A percentile compares a stretch with the other conserved stretches of the same genome.
Evolutionary conservation across 92 coral and sea anemone species (phyloP).

Genomic region (Anthopleura xanthogrammica): DNA sequence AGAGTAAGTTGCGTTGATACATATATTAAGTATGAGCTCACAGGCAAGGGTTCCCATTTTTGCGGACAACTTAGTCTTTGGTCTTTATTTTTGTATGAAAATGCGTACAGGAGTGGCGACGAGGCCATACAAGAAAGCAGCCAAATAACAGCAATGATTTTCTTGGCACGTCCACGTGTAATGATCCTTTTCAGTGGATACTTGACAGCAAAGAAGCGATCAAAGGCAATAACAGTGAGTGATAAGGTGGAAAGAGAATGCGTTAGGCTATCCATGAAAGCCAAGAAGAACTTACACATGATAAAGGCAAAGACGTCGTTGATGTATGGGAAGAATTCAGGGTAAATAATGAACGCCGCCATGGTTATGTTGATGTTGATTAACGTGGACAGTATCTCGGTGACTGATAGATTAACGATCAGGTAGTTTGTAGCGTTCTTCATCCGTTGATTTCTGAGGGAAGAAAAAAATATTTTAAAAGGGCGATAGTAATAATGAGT

Average conservation of each 20-base stretch:
- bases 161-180: slow-evolving; percentile 42
- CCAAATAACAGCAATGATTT: slow-evolving; percentile 56
- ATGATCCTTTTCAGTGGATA: slow-evolving; percentile 40
- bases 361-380: neutral
- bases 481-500: no score
- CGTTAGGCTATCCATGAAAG: slow-evolving; percentile 29
- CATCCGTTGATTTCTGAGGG: slow-evolving; percentile 37
- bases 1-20: slow-evolving; percentile 35
- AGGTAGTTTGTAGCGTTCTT: slow-evolving; percentile 48
- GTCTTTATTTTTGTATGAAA: neutral
- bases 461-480: neutral
- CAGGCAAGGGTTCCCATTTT: slow-evolving; percentile 43
- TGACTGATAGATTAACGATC: slow-evolving; percentile 37
- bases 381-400: slow-evolving; percentile 21
- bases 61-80: slow-evolving; percentile 26
- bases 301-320: slow-evolving; percentile 28
- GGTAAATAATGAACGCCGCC: neutral
- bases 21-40: slow-evolving; percentile 26
- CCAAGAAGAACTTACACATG: slow-evolving; percentile 18
- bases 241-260: slow-evolving; percentile 58
- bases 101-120: slow-evolving; percentile 54
- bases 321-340: slow-evolving; percentile 15
- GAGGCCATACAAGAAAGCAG: slow-evolving; percentile 37
- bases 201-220: slow-evolving; percentile 57
- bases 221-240: slow-evolving; percentile 55